phyloP scores from a whole-genome alignment of 2,888 invertebrate genomes.

The Xylota sylvarum region DNA sequence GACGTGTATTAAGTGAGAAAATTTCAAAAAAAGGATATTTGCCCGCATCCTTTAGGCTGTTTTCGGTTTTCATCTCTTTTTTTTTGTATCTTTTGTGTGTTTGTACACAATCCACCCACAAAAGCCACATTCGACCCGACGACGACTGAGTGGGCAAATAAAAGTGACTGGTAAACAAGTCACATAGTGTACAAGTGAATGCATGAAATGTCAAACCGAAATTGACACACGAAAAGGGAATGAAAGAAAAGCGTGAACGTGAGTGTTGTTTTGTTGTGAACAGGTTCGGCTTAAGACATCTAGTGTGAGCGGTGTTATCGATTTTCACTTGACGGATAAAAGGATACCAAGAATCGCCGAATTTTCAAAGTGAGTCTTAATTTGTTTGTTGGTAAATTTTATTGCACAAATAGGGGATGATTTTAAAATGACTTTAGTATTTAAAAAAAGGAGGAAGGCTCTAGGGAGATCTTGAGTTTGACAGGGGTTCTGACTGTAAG shows the following conservation, averaged over 20 bases:
- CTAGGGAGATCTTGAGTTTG: too few relatives aligned
- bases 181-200: constrained; percentile 42
- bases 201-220: constrained; percentile 31
- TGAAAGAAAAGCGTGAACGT: constrained; percentile 2
- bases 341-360: constrained; percentile 27
- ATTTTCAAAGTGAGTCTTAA: constrained; percentile 36
- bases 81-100: not conserved
- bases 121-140: constrained; percentile 22
- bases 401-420: too few relatives aligned
- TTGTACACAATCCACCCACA: constrained; percentile 41
- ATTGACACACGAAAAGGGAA: not conserved
- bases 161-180: constrained; percentile 65
- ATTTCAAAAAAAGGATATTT: constrained; percentile 40
- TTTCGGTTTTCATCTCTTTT: not conserved
- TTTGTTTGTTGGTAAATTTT: not conserved
- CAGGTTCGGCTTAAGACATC: not conserved
- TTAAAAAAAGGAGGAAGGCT: too few relatives aligned
- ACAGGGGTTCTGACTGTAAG: too few relatives aligned
- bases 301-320: not conserved
- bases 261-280: constrained; percentile 25
- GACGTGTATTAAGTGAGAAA: constrained; percentile 17
- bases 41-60: constrained; percentile 31
- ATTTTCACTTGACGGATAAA: constrained; percentile 25
- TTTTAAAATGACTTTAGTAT: too few relatives aligned
- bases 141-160: constrained; percentile 54